Evolutionary conservation across 37 sponge, comb jelly and placozoan species (phyloP).

Genomic region (Halisarca cf. caerulea): DNA sequence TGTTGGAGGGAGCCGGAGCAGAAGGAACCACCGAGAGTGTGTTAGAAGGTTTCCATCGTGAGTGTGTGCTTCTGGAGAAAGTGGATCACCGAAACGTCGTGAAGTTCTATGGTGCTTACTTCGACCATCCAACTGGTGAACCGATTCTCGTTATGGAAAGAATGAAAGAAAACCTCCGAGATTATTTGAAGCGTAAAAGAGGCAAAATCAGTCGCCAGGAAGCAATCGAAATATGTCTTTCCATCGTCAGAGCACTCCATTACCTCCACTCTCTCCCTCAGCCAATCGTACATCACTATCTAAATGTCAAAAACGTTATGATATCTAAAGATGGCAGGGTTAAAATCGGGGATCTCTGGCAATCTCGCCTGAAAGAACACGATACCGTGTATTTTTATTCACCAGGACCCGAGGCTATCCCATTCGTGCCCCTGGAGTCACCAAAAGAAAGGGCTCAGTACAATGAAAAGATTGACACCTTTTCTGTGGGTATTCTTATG

Average conservation of each 20-base stretch:
- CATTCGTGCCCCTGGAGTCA: slow-evolving; percentile 43
- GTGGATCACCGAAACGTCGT: not conserved
- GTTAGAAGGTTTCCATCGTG: not conserved
- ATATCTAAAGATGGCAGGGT: not conserved
- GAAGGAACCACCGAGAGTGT: not conserved
- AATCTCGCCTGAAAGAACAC: not conserved
- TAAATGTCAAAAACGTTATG: not conserved
- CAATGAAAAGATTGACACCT: slow-evolving; percentile 26
- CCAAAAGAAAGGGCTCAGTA: not conserved
- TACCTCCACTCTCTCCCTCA: not conserved
- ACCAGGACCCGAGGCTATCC: not conserved
- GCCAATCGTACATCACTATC: not conserved
- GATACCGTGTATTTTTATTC: not conserved
- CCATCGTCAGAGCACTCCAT: not conserved
- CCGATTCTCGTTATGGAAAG: not conserved
- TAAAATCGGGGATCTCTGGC: not conserved
- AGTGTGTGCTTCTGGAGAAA: not conserved
- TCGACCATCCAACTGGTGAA: not conserved
- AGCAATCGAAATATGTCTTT: not conserved
- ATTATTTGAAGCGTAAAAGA: not conserved
- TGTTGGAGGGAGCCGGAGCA: not conserved
- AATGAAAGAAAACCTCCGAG: not conserved
- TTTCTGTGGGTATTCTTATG: slow-evolving; percentile 28
- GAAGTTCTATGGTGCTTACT: not conserved
- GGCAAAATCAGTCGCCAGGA: not conserved